These are phyloP conservation scores for Tachysurus vachellii DNA, from an alignment of 2,113 vertebrate genomes.

Conservation along the genomic window DNA sequence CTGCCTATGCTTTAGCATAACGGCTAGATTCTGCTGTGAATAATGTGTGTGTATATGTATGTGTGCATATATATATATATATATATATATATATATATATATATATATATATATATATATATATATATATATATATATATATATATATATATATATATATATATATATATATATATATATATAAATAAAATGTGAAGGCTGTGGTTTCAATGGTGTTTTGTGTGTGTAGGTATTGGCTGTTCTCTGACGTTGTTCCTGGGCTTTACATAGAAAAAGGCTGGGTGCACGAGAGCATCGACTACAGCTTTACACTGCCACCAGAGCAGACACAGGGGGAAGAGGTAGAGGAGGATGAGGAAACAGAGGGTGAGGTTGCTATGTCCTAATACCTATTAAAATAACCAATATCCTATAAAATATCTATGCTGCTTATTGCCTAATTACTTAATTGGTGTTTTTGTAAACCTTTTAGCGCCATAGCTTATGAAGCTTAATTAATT, in stretches of 20 bases:
- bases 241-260: constrained; percentile 93
- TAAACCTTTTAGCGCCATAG: neutral
- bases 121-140: too few relatives aligned
- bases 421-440: too few relatives aligned
- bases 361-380: constrained; percentile 64
- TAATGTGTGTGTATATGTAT: too few relatives aligned
- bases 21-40: neutral
- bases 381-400: too few relatives aligned
- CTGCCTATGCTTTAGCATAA: neutral
- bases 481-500: neutral
- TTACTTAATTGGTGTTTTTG: neutral
- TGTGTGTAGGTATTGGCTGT: constrained; percentile 89
- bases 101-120: too few relatives aligned
- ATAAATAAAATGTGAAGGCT: neutral
- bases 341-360: constrained; percentile 74
- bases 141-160: too few relatives aligned
- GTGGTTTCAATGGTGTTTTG: neutral
- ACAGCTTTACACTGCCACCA: constrained; percentile 80
- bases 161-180: too few relatives aligned
- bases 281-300: constrained; percentile 92
- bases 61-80: too few relatives aligned
- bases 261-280: constrained; percentile 97
- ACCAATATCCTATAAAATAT: too few relatives aligned
- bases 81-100: too few relatives aligned
- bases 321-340: constrained; percentile 53